Base-by-base conservation (phyloP, 2,797 vertebrate genomes). In the Amazonetta brasiliensis region DNA sequence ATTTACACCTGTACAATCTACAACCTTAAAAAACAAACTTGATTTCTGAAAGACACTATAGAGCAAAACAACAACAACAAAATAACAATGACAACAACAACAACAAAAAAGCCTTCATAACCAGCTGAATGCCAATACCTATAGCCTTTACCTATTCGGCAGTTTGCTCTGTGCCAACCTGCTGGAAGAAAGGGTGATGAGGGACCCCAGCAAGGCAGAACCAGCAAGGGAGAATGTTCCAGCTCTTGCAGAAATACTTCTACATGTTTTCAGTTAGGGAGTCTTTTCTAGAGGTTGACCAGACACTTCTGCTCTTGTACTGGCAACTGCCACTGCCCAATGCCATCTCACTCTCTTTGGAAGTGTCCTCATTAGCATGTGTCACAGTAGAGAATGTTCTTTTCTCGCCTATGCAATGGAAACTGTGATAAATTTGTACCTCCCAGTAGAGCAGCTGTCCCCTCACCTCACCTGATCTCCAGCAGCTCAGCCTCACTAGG, bases 361-460 rank as follows among this genome's bases (percentile, higher is more conserved):
- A 46, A 64, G 23, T 55, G 14, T 88, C n/a, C 41, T 94, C 6
- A n/a, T 64, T 72, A 52, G 11, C 33, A 21, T 44, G 44, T 75
- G 39, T 64, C 15, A 6, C 52, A 41, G 60, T 12, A 48, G 17
- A 37, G 28, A 59, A 48, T 37, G 31, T 3, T 3, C 1, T 74
- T 77, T 66, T 43, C 43, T 39, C 3, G 31, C 18, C 26, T 72
- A 3, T 48, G 37, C 22, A 25, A 22, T 68, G 39, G 48, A 85
- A 87, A 87, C 25, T 15, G 26, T 44, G 44, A 71, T 78, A 46
- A 58, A 90, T 90, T 63, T 89, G 31, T 30, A 15, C 35, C 79
- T 50, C 31, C 28, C 20, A 63, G 17, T 50, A 46, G 35, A 92
- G 18, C 33, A 79, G n/a, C 39, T 16, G 10, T 87, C 14, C 6